Conservation (phyloP, 2,888 invertebrate genomes). For the Theristus sp. region DNA sequence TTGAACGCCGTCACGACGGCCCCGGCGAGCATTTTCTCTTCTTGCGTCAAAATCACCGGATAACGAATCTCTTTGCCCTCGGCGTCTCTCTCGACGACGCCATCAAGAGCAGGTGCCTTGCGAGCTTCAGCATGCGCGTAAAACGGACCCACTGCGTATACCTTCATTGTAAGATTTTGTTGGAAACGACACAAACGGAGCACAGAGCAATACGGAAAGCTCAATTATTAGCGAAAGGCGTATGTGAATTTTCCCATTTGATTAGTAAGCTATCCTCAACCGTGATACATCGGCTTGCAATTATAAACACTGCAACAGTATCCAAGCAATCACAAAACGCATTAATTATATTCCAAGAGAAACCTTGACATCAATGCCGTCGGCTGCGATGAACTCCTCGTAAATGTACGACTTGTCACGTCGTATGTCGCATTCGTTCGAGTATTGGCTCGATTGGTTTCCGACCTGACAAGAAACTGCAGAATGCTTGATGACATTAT, state of each 20-base stretch:
- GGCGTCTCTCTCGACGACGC: constrained; percentile 91
- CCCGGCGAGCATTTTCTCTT: constrained; percentile 83
- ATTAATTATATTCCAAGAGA: too few relatives aligned
- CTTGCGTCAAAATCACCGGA: constrained; percentile 84
- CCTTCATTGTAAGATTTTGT: constrained; percentile 41
- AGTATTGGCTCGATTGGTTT: constrained; percentile 89
- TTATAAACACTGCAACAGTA: too few relatives aligned
- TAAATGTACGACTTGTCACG: constrained; percentile 93
- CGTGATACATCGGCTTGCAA: too few relatives aligned
- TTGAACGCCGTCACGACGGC: constrained; percentile 56
- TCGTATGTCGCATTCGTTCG: constrained; percentile 76
- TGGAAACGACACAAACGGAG: too few relatives aligned
- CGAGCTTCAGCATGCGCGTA: constrained; percentile 96
- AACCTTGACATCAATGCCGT: constrained; percentile 58
- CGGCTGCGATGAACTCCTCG: constrained; percentile 98
- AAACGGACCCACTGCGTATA: constrained; percentile 93
- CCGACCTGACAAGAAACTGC: constrained; percentile 50
- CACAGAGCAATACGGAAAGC: too few relatives aligned
- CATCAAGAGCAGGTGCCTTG: constrained; percentile 89
- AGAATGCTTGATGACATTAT: too few relatives aligned
- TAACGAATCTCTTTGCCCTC: constrained; percentile 87
- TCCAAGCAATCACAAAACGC: too few relatives aligned
- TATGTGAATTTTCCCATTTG: too few relatives aligned
- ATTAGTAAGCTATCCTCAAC: too few relatives aligned
- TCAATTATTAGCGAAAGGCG: too few relatives aligned